These are phyloP conservation scores for Leptinotarsa texana DNA, from an alignment of 1,140 invertebrate species.

Conservation along the genomic window DNA sequence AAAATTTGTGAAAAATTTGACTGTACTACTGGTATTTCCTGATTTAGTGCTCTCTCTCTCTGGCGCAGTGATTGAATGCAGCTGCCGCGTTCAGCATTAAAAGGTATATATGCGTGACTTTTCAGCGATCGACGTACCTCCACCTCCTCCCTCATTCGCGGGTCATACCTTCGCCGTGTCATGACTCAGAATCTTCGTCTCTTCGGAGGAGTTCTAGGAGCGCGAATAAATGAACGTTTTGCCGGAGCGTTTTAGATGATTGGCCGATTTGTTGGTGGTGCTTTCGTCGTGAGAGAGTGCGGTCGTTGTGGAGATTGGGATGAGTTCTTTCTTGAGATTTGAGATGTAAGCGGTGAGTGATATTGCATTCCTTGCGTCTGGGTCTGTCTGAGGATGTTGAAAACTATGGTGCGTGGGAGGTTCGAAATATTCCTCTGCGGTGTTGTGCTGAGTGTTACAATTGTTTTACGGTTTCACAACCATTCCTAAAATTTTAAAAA, in stretches of 20 bases:
- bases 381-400: too few relatives aligned
- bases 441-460: too few relatives aligned
- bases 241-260: not conserved
- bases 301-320: not conserved
- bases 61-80: slow-evolving; percentile 1
- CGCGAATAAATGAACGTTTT: not conserved
- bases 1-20: too few relatives aligned
- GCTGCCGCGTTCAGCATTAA: slow-evolving; percentile 4
- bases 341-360: not conserved
- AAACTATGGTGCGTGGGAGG: too few relatives aligned
- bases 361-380: too few relatives aligned
- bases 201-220: not conserved
- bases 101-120: slow-evolving; percentile 3
- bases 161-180: not conserved
- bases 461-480: too few relatives aligned
- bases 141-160: not conserved
- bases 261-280: not conserved
- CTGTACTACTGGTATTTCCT: too few relatives aligned
- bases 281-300: not conserved
- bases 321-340: not conserved
- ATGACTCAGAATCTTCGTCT: slow-evolving; percentile 5
- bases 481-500: too few relatives aligned
- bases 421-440: too few relatives aligned
- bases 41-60: too few relatives aligned
- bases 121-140: not conserved